Evolutionary conservation across 2,797 vertebrate genomes (phyloP).

Genomic region (Buceros bicornis): DNA sequence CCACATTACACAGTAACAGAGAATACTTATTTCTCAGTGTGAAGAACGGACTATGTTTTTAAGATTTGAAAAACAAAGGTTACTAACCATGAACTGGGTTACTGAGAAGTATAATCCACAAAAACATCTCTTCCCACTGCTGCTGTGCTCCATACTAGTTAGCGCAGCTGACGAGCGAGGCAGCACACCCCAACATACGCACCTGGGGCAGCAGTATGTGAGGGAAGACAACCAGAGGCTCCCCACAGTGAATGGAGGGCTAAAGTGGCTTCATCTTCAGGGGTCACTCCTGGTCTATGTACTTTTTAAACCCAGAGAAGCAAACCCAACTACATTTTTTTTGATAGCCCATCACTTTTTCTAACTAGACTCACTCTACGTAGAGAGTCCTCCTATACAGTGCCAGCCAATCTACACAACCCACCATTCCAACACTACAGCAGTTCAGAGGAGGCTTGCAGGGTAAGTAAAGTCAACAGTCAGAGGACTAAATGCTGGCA

Average conservation of each 20-base stretch:
- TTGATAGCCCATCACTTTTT: neutral
- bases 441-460: neutral
- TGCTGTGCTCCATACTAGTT: neutral
- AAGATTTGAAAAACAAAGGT: neutral
- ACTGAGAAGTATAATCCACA: neutral
- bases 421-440: neutral
- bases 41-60: accelerated
- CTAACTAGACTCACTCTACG: accelerated
- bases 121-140: neutral
- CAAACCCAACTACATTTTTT: neutral
- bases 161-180: accelerated
- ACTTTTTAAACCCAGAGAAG: neutral
- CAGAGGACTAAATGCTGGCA: neutral
- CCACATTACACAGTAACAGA: neutral
- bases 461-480: neutral
- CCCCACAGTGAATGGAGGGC: neutral
- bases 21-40: neutral
- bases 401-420: neutral
- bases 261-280: neutral
- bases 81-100: neutral
- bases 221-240: neutral
- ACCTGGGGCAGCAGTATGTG: accelerated
- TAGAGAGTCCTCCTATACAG: neutral
- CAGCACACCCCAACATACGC: neutral
- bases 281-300: neutral